Percentiles rank a stretch among this genome's conserved stretches.
These are phyloP conservation scores for Trichomalopsis sarcophagae DNA, from an alignment of 1,140 invertebrate genomes.

Conservation along the genomic window DNA sequence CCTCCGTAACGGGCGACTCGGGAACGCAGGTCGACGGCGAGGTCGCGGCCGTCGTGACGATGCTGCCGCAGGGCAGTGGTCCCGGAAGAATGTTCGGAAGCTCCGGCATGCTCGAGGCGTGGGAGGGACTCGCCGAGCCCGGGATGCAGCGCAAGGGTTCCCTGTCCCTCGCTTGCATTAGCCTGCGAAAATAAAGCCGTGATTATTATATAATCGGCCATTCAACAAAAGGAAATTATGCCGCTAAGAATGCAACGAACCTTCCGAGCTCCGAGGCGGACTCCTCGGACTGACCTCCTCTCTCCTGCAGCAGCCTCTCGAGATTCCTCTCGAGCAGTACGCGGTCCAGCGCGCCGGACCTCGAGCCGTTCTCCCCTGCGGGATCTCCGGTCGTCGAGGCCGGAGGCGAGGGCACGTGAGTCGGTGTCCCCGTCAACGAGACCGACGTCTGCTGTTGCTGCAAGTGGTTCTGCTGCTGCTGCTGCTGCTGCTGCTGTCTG, in stretches of 20 bases:
- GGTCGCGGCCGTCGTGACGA: conserved; percentile 43
- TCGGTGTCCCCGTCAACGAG: conserved; percentile 69
- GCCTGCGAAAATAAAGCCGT: conserved; percentile 60
- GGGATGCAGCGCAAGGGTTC: conserved; percentile 76
- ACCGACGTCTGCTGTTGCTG: conserved; percentile 57
- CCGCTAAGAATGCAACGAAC: conserved; percentile 52
- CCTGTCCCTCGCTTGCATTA: conserved; percentile 77
- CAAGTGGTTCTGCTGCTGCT: conserved; percentile 65
- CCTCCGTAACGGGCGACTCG: conserved; percentile 61
- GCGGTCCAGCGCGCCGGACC: conserved; percentile 75
- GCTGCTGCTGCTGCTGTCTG: conserved; percentile 66
- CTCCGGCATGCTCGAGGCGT: conserved; percentile 82
- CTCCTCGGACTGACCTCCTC: conserved; percentile 65
- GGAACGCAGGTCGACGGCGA: conserved; percentile 61
- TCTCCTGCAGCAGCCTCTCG: conserved; percentile 75
- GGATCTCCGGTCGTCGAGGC: conserved; percentile 44
- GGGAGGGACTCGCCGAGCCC: conserved; percentile 67
- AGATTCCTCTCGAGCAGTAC: conserved; percentile 79
- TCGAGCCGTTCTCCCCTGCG: conserved; percentile 55
- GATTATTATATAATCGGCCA: neutral
- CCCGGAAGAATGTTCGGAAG: conserved; percentile 64
- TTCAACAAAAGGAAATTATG: neutral
- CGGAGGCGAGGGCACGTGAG: conserved; percentile 57
- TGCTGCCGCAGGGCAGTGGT: conserved; percentile 47
- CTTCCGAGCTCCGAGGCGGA: conserved; percentile 67